Evolutionary conservation across 1,140 invertebrate genomes (phyloP).

Genomic region (Bombyx mandarina): DNA sequence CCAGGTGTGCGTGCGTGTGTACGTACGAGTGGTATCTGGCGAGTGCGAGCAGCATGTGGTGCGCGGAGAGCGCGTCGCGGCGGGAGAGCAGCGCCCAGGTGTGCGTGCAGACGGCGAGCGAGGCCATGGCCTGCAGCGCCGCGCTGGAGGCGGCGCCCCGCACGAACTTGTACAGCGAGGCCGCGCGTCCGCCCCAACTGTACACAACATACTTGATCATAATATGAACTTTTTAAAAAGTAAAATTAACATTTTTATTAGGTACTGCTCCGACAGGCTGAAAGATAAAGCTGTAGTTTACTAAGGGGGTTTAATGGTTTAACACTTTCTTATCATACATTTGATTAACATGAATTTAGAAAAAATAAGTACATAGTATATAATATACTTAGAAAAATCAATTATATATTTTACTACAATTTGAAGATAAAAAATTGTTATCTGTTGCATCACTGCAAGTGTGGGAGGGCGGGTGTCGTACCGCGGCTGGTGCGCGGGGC

Average conservation of each 20-base stretch:
- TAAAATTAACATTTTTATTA: too few species aligned
- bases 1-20: neutral
- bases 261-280: too few species aligned
- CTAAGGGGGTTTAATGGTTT: too few species aligned
- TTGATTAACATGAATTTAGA: too few species aligned
- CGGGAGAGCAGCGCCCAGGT: slow-evolving; percentile 91
- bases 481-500: slow-evolving; percentile 53
- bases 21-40: slow-evolving; percentile 78
- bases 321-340: too few species aligned
- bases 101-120: slow-evolving; percentile 84
- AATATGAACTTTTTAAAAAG: too few species aligned
- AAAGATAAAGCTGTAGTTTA: too few species aligned
- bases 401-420: too few species aligned
- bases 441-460: neutral
- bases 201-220: too few species aligned
- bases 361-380: too few species aligned
- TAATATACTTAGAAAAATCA: too few species aligned
- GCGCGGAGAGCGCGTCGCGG: slow-evolving; percentile 66
- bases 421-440: too few species aligned
- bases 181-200: slow-evolving; percentile 71
- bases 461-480: slow-evolving; percentile 11
- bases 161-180: slow-evolving; percentile 92
- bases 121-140: slow-evolving; percentile 89
- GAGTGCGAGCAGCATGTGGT: slow-evolving; percentile 83
- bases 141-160: slow-evolving; percentile 87